Evolutionary conservation across 2,797 vertebrate species (phyloP), one percentile per base, ranked within the genome.

Genomic region (Okamejei kenojei): DNA sequence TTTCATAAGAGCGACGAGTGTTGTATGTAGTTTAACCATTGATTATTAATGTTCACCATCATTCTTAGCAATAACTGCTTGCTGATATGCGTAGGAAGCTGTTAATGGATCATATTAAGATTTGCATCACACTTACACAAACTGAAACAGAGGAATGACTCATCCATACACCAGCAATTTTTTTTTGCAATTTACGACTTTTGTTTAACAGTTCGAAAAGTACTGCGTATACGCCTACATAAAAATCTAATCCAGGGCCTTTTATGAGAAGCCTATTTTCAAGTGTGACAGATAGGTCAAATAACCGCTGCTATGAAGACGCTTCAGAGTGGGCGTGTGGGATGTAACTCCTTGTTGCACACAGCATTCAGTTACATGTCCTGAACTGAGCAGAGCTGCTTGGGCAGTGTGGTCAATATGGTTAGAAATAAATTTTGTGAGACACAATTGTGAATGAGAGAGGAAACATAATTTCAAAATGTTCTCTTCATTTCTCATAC

Each of bases 71-170:
- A 74, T 26, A 19, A 58, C 71, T 76, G 90, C 94, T 1, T 73
- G 77, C 63, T 91, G 94, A 94, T 94, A 88, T 86, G 68, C 93
- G 0, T 93, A 93, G 93, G 61, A 93, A 93, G 76, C 94, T 93
- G 93, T 94, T 94, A 94, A 94, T 79, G 93, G 93, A 88, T 76
- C 21, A 78, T 96, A 96, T 96, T 96, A 96, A 96, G 95, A 96
- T 96, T 95, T 94, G 95, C 96, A 96, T 97, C 96, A 93, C 95
- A 96, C 97, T 96, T 96, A 97, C 96, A 96, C 97, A 96, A 97
- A 97, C 96, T 96, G 97, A 98, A 98, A 98, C 94, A 94, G 94
- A 93, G 45, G 93, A 95, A 96, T 98, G 98, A 99, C 95, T 99
- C 98, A 98, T 96, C 95, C 95, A 94, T 95, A 95, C 95, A 96